Base-by-base conservation (phyloP, 1,140 invertebrate species). In the Procambarus clarkii region DNA sequence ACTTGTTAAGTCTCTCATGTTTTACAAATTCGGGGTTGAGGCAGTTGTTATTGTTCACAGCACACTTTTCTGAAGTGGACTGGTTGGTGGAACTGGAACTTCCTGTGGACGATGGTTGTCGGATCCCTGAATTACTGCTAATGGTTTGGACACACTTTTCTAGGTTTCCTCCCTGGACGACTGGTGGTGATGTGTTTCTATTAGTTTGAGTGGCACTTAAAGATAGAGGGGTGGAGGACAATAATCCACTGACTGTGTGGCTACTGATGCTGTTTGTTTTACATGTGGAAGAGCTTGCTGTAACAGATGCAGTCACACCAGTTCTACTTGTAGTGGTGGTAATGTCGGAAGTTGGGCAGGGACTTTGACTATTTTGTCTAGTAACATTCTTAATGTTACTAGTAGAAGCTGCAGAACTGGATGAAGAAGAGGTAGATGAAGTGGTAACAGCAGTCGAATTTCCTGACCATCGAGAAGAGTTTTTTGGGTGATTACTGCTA, bases 101-200 rank as follows among this genome's bases (percentile, higher is more conserved):
- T 78, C 54, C 88, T 58, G 74, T 91, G 81, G 88, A 85, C 81
- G 54, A 24, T 84, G 82, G 34, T 79, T 81, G 82, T 85, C 88
- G 60, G 50, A 77, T 78, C 71, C 88, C 82, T 77, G 88, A 91
- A 77, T 58, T 84, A 58, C 44, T 85, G 64, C 81, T 78, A 91
- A 77, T 79, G 48, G 79, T 83, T 50, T 83, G 82, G 74, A 77
- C 71, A 50, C 60, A 78, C 60, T 91, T 91, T 18, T 91, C 88
- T 84, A 69, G 64, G 48, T 74, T 88, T 64, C 54, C 86, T 88
- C 50, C 77, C 11, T 85, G 79, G 79, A 89, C 88, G 64, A 84
- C 82, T 84, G 71, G 54, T n/a, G 81, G 74, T 21, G 82, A 84
- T 91, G 88, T 91, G 88, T 91, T 91, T 91, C 88, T 91, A 74